Evolutionary conservation across 2,797 vertebrate species (phyloP).

Genomic region (Melopsittacus undulatus): DNA sequence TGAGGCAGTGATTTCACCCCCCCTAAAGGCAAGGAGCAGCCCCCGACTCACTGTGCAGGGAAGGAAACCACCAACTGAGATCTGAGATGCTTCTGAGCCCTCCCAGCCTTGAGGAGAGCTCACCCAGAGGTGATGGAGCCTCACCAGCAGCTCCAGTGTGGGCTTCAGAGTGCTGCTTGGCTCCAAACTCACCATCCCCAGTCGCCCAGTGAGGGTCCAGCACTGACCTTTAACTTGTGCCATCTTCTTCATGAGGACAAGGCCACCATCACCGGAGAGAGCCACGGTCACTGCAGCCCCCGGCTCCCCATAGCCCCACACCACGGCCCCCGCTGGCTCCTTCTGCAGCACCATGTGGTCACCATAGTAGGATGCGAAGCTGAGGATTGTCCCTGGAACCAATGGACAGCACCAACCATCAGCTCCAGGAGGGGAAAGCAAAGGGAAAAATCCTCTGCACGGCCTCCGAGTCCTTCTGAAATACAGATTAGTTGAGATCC

Average conservation of each 20-base stretch:
- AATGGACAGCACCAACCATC: neutral
- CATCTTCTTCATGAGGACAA: slow-evolving; percentile 55
- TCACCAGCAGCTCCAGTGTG: accelerated
- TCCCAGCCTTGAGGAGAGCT: neutral
- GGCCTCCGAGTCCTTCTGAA: neutral
- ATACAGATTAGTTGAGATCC: neutral
- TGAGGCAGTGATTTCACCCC: neutral
- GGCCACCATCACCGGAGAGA: slow-evolving; percentile 28
- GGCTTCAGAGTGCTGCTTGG: accelerated
- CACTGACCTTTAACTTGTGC: slow-evolving; percentile 63
- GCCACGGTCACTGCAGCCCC: slow-evolving; percentile 72
- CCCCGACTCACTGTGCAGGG: neutral
- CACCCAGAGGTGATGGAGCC: neutral
- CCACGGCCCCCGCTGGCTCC: slow-evolving; percentile 80
- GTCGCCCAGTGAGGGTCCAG: neutral
- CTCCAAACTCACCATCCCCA: accelerated
- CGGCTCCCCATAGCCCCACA: slow-evolving; percentile 84
- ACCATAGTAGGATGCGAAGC: slow-evolving; percentile 86
- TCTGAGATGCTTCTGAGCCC: neutral
- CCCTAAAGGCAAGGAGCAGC: neutral
- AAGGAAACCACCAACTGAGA: neutral
- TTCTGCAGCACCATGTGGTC: slow-evolving; percentile 91
- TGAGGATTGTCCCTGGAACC: slow-evolving; percentile 63
- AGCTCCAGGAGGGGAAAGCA: neutral
- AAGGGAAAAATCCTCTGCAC: accelerated